These are phyloP conservation scores for Erynnis tages DNA, from an alignment of 2,888 invertebrate species.

Conservation along the genomic window DNA sequence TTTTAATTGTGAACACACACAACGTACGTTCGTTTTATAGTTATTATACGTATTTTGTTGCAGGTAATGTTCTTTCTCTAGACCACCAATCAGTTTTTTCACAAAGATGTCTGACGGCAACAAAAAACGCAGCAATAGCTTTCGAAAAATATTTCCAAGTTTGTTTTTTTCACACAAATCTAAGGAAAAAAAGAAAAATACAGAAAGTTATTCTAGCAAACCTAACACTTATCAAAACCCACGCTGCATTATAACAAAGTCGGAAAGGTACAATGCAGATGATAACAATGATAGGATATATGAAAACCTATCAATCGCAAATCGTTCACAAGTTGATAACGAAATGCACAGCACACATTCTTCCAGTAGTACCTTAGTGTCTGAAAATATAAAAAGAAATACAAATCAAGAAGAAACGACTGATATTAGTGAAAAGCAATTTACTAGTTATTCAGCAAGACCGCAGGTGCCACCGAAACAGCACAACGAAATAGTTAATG, in stretches of 20 bases:
- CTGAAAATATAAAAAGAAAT: slow-evolving; percentile 52
- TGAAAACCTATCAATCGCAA: slow-evolving; percentile 59
- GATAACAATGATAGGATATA: slow-evolving; percentile 60
- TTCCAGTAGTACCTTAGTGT: slow-evolving; percentile 68
- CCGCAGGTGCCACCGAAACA: slow-evolving; percentile 51
- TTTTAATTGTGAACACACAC: too few relatives aligned
- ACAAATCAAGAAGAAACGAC: slow-evolving; percentile 23
- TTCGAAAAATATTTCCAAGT: slow-evolving; percentile 64
- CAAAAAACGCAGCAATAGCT: slow-evolving; percentile 64
- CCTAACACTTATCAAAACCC: slow-evolving; percentile 64
- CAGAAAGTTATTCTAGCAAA: slow-evolving; percentile 37
- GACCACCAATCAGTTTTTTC: background rate
- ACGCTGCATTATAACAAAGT: slow-evolving; percentile 44
- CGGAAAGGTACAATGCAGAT: slow-evolving; percentile 40
- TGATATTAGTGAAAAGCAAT: slow-evolving; percentile 38
- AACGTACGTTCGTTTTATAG: too few relatives aligned
- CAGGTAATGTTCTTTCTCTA: slow-evolving; percentile 31
- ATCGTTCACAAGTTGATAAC: slow-evolving; percentile 40
- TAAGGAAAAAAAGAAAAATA: slow-evolving; percentile 54
- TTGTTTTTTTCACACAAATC: slow-evolving; percentile 61
- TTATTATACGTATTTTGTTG: slow-evolving; percentile 33
- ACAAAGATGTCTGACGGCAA: slow-evolving; percentile 56
- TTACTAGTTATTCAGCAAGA: slow-evolving; percentile 49
- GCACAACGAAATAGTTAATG: slow-evolving; percentile 42
- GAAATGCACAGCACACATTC: slow-evolving; percentile 57